Conservation (phyloP, 2,888 invertebrate species). For the Flexamia atlantica region DNA sequence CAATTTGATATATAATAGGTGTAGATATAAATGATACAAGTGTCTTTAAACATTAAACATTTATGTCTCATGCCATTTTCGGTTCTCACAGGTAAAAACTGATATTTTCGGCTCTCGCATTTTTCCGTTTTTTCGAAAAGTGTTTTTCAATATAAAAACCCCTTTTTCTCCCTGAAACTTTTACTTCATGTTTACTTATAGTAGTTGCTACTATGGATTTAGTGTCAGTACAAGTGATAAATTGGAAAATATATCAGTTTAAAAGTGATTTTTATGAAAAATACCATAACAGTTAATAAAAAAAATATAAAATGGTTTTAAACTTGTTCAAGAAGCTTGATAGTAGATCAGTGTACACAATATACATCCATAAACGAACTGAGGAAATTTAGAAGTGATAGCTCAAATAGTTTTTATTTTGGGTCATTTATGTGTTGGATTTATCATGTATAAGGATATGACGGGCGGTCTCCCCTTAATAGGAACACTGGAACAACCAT, state of each 20-base stretch:
- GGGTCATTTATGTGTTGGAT: too few species aligned
- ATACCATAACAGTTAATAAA: not conserved
- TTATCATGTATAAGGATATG: too few species aligned
- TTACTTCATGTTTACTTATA: not conserved
- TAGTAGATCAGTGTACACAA: not conserved
- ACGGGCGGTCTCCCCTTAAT: too few species aligned
- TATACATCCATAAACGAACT: not conserved
- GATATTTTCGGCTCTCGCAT: too few species aligned
- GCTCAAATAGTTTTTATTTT: not conserved
- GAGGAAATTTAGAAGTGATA: not conserved
- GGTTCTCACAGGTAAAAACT: too few species aligned
- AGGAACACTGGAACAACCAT: too few species aligned
- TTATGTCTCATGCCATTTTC: too few species aligned
- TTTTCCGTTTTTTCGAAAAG: too few species aligned
- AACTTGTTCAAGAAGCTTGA: not conserved
- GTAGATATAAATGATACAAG: too few species aligned
- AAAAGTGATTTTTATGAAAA: not conserved
- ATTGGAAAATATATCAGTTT: not conserved
- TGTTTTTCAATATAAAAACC: not conserved
- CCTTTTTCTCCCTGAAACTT: not conserved
- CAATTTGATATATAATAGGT: too few species aligned
- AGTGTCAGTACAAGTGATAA: not conserved
- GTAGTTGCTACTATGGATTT: not conserved
- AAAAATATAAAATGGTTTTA: not conserved
- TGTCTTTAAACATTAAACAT: too few species aligned